Percentiles rank a stretch among this genome's conserved stretches.
phyloP scores from a whole-genome alignment of 1,140 invertebrate species.

The Pentalonia nigronervosa region DNA sequence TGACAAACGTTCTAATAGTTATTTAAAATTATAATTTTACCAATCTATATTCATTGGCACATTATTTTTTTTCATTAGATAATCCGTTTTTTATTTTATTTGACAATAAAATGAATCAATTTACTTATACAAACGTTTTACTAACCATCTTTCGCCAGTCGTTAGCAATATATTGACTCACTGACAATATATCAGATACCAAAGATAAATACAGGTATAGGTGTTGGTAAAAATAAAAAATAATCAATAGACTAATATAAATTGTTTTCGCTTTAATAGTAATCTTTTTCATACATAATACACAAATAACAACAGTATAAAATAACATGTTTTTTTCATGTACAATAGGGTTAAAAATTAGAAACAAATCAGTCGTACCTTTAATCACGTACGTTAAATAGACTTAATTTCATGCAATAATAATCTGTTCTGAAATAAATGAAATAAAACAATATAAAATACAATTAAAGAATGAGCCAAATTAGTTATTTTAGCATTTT shows the following conservation, averaged over 20 bases:
- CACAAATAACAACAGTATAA: constrained; percentile 57
- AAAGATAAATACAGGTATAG: neutral
- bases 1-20: neutral
- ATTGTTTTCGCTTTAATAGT: constrained; percentile 50
- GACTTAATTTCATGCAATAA: constrained; percentile 38
- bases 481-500: constrained; percentile 37
- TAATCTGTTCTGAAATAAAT: neutral
- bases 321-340: constrained; percentile 51
- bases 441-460: constrained; percentile 37
- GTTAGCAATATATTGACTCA: neutral
- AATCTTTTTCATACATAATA: constrained; percentile 40
- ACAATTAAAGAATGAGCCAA: constrained; percentile 20
- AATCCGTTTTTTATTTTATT: neutral
- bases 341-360: constrained; percentile 41
- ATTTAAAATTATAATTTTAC: neutral
- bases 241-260: neutral
- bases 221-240: neutral
- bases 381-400: constrained; percentile 24
- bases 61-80: neutral
- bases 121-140: neutral
- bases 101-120: neutral
- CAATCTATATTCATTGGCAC: neutral
- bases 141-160: neutral
- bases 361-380: constrained; percentile 54
- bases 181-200: neutral